These are phyloP conservation scores for Eupithecia dodoneata DNA, from an alignment of 2,888 invertebrate genomes.

Conservation along the genomic window DNA sequence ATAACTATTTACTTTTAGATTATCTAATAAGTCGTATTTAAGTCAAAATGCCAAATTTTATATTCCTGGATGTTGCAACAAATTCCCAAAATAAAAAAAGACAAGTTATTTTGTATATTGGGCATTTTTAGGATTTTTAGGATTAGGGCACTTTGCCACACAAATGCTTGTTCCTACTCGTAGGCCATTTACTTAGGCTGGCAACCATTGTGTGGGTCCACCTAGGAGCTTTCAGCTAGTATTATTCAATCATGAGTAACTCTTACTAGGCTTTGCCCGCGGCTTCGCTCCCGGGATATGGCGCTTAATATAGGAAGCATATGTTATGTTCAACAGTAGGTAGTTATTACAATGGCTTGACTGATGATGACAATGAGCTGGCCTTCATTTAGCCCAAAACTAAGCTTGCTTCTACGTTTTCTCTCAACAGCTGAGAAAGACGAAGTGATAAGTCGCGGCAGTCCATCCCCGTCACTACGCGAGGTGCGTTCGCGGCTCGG, in stretches of 20 bases:
- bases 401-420: not conserved
- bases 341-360: no score
- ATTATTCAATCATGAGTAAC: no score
- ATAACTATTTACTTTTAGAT: not conserved
- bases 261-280: not conserved
- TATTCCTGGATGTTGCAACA: no score
- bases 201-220: not conserved
- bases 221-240: not conserved
- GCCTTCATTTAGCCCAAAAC: not conserved
- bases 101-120: no score
- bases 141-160: no score
- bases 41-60: not conserved
- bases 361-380: no score
- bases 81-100: no score
- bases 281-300: not conserved
- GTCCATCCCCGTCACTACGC: conserved; percentile 64
- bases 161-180: no score
- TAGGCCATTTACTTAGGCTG: no score
- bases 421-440: conserved; percentile 83
- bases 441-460: conserved; percentile 69
- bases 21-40: not conserved
- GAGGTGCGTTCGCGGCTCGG: conserved; percentile 86
- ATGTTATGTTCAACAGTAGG: no score
- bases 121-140: no score
- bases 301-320: no score